Conservation (phyloP, 2,113 vertebrate genomes). For the Sigmodon hispidus region DNA sequence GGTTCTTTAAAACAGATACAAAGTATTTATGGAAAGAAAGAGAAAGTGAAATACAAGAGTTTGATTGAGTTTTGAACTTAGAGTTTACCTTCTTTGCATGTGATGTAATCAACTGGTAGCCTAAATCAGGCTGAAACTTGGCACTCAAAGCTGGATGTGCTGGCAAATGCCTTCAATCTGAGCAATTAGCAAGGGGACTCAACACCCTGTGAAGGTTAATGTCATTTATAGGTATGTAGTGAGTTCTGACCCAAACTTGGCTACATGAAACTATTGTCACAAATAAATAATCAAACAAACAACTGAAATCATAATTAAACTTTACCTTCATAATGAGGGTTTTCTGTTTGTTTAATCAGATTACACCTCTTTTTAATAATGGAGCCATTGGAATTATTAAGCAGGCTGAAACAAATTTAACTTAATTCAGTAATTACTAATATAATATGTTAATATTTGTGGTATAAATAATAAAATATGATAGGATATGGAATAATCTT, state of each 20-base stretch:
- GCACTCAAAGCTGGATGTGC: neutral
- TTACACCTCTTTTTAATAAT: neutral
- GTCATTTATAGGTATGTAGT: neutral
- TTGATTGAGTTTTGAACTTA: neutral
- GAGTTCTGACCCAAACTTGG: neutral
- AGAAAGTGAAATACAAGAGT: neutral
- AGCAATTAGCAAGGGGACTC: neutral
- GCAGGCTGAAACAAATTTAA: neutral
- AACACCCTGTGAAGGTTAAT: neutral
- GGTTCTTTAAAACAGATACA: too few species aligned
- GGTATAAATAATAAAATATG: neutral
- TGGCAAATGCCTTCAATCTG: neutral
- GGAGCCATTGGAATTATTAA: neutral
- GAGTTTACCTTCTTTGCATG: neutral
- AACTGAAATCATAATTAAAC: neutral
- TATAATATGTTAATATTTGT: neutral
- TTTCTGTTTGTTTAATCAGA: neutral
- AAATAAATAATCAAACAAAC: neutral
- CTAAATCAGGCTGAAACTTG: neutral
- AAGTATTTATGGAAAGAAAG: neutral
- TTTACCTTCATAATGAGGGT: neutral
- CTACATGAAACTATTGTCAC: neutral
- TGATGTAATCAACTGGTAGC: neutral
- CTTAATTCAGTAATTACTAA: neutral
- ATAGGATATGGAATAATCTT: neutral